Base-by-base conservation (phyloP, 2,113 vertebrate genomes). In the Scartelaos histophorus region DNA sequence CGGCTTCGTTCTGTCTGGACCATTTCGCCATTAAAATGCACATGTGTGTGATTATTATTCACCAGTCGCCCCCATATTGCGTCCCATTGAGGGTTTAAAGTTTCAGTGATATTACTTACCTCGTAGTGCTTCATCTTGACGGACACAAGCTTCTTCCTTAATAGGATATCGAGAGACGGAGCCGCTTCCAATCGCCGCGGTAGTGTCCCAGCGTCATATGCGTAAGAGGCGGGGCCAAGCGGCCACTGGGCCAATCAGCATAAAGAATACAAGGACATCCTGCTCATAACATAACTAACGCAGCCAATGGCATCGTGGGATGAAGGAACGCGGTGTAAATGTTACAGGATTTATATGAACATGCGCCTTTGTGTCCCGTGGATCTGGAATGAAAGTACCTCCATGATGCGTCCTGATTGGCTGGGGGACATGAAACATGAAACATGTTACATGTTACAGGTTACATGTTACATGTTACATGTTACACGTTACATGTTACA, bases 121-220 rank as follows among this genome's bases (percentile, higher is more conserved):
- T 94, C 94, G 92, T 93, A 94, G 84, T 94, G 94, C 93, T 94
- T 94, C 94, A 94, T 94, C 84, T 88, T 89, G 78, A 68, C 87
- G 34, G 58, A 19, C 74, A 73, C n/a, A 73, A 73, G 73, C 66
- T 79, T 79, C 84, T 88, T 83, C 87, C 87, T 85, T 70, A 73
- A 86, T 81, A 71, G 61, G 74, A 69, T 22, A 22, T 34, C 87
- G 87, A 87, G 57, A 83, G 87, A 91, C 88, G 81, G 60, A 1
- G 1, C 15, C 19, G 0, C 6, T 9, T 70, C 91, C 93, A 94
- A 93, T 92, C 85, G 85, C 49, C 43, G 34, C 4, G 51, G 35
- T 45, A 46, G 66, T 45, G 57, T 67, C 21, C 67, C 6, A 35
- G 68, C 13, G 53, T 19, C 25, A 67, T 65, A 61, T 34, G 47